Base-by-base conservation (phyloP, 2,113 vertebrate species). In the Anser cygnoides region DNA sequence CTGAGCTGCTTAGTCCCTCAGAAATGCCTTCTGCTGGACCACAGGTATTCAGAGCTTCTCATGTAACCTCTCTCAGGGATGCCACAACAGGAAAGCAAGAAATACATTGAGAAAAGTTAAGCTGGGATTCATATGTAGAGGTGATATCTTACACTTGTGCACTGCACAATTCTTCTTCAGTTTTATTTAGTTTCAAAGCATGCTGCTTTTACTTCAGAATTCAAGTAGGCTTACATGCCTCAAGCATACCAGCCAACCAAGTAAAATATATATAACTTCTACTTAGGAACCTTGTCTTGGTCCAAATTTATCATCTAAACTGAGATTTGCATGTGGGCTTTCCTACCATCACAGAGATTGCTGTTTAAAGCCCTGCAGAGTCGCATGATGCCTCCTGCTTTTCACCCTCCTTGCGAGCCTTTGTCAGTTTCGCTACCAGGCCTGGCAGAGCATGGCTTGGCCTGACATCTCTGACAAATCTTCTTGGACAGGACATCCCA, bases 1-100 rank as follows among this genome's bases (percentile, higher is more conserved):
- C 43, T 2, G 13, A 50, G 50, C 1, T 3, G 1, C 43, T 6
- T 5, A 6, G 14, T 50, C 37, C 44, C 39, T 39, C 2, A 1
- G 26, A 55, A 61, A 20, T 2, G 2, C 28, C 28, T 14, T 6
- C 73, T 63, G 29, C 78, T 33, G 61, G 62, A 5, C 33, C 79
- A 65, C 31, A 11, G 52, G 5, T 14, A 54, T 3, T 2, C 54
- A 61, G 52, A 84, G 39, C 61, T 73, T 43, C 57, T 6, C 5
- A 18, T 1, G 33, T 3, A 18, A 35, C 66, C 33, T 26, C 52
- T 16, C 66, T 29, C 9, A 4, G 55, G n/a, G 61, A 26, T 18
- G 25, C 44, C 23, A 33, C n/a, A 13, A 21, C 15, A 58, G 63
- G 26, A 73, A 73, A 71, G 11, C 25, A 46, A 46, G 46, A 75